Evolutionary conservation across 30 jellyfish, hydroid and myxozoan genomes (phyloP), one percentile per base, ranked within the genome.

Genomic region (Cassiopea xamachana): DNA sequence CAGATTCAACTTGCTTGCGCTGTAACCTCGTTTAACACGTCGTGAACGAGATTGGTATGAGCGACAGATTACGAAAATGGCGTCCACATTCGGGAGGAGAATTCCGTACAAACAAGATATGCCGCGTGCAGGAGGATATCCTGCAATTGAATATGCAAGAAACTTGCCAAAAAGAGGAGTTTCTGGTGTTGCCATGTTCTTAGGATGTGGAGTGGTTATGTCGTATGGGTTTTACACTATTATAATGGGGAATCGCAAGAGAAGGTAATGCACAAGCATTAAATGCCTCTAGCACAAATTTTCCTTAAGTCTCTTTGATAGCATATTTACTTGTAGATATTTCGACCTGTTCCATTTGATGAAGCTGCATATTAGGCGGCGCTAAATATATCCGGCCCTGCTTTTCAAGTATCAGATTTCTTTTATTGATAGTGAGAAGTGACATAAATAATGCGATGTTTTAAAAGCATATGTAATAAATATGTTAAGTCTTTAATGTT

Each of bases 51-150:
- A 64, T 9, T 64, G 15, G 6, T 14, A 9, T 59, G 74, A 16
- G n/a, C 51, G 55, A 27, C 2, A 39, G 15, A 4, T 27, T 19
- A 7, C 46, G 15, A 91, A 95, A 82, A 96, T 96, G 98, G 97
- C 99, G 97, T 89, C 93, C 18, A 83, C 87, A 44, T 92, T 96
- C 84, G 90, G 88, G 61, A 86, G 77, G 80, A 83, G 67, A n/a
- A 69, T 96, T 14, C 94, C 98, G 1, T 87, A 92, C 89, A 96
- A 96, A 90, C 99, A 96, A 74, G 99, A 96, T 69, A 16, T 96
- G 98, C 99, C 99, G 51, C 99, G 98, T 19, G 96, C 94, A 12
- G 94, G 97, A 83, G 99, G 99, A 76, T 96, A 96, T 86, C 97
- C 98, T 45, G 94, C 87, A 60, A 67, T 92, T 3, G 91, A 70